Base-by-base conservation (phyloP, 2,797 vertebrate genomes). In the Tragopan temminckii region DNA sequence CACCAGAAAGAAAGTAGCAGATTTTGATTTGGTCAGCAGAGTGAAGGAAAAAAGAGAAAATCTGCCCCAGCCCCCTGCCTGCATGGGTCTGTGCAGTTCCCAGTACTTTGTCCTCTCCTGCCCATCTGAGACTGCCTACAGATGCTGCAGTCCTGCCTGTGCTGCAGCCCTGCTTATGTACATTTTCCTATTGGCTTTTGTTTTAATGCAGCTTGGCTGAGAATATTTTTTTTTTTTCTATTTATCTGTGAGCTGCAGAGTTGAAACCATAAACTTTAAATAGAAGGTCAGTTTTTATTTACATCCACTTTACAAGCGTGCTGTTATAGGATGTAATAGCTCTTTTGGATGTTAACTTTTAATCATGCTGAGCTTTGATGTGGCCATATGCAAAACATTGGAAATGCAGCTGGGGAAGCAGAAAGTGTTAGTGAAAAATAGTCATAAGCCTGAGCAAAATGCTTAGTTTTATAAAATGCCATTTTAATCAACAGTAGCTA, bases 311-410 rank as follows among this genome's bases (percentile, higher is more conserved):
- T 78, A 89, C 4, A 9, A 87, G 48, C 1, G 0, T 1, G 2
- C 52, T 91, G 17, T 79, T 93, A 18, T 5, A 57, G 46, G 46
- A 67, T 59, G 52, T 63, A 88, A 79, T 61, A 78, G 62, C 35
- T 88, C 76, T 83, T 83, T 78, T 92, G 84, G 62, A 90, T 62
- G 45, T 50, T 75, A 88, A 71, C 12, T 75, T 90, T 94, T 78
- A 31, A 77, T 87, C 74, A 62, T 59, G 48, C 18, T 78, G 71
- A 52, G 35, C 77, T 94, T 93, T 55, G 53, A 88, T 96, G 85
- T 71, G 85, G 55, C 69, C 69, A 69, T 83, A 67, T 88, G 91
- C 85, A 95, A 92, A 94, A 78, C 63, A 33, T 43, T 91, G 89
- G 50, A 55, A 72, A 76, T 76, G 29, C 16, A 67, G 46, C 69